Evolutionary conservation across 2,113 vertebrate species (phyloP).

Genomic region (Ramphastos sulfuratus): DNA sequence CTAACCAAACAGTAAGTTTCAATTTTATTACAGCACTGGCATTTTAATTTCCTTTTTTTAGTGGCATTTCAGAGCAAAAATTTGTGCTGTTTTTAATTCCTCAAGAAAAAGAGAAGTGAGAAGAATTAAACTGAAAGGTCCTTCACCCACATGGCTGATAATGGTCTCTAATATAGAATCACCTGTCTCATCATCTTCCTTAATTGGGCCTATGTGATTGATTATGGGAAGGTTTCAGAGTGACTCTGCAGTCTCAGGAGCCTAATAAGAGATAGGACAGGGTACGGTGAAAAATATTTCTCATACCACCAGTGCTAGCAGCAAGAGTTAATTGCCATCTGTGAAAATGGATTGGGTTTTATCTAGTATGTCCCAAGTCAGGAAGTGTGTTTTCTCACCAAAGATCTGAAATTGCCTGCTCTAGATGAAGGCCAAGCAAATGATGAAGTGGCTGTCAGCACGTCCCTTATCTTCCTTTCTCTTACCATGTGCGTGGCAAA

Average conservation of each 20-base stretch:
- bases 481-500: background rate
- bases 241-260: background rate
- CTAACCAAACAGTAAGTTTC: background rate
- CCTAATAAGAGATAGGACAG: background rate
- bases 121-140: background rate
- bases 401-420: background rate
- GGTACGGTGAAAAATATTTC: background rate
- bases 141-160: background rate
- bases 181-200: background rate
- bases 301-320: accelerated
- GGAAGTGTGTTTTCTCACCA: slow-evolving; percentile 16
- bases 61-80: background rate
- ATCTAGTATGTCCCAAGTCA: background rate
- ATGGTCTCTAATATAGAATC: background rate
- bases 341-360: background rate
- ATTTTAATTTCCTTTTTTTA: background rate
- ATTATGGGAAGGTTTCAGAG: background rate
- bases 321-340: accelerated
- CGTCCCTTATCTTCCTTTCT: slow-evolving; percentile 12
- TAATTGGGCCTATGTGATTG: background rate
- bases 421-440: background rate
- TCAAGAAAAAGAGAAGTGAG: background rate
- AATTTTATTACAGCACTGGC: background rate
- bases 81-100: background rate
- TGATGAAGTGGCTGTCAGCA: slow-evolving; percentile 7